Percentiles rank a stretch among this genome's conserved stretches.
These are phyloP conservation scores for Macrobrachium rosenbergii DNA, from an alignment of 1,140 invertebrate species.

Conservation along the genomic window DNA sequence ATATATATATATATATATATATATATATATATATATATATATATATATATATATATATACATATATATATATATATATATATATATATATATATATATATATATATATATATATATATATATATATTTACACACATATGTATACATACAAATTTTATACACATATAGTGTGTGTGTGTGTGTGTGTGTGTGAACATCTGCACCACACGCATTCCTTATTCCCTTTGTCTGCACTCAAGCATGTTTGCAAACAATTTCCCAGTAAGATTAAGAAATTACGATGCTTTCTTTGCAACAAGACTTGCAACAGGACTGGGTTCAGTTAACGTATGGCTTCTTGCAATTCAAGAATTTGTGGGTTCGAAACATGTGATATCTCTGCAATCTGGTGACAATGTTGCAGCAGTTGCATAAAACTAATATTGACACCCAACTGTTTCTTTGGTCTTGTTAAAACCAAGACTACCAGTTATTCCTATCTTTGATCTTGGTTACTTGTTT, in stretches of 20 bases:
- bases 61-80: not conserved
- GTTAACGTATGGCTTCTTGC: no score
- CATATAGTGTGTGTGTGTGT: not conserved
- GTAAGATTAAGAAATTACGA: not conserved
- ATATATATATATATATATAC: not conserved
- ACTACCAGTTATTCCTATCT: no score
- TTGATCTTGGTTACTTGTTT: no score
- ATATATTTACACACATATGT: not conserved
- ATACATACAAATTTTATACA: not conserved
- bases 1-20: not conserved
- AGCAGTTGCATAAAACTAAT: no score
- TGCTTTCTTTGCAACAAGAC: no score
- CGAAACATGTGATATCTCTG: no score
- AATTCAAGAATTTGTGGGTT: no score
- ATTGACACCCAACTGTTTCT: no score
- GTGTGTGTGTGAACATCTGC: not conserved
- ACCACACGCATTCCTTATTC: no score
- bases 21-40: not conserved
- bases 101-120: conserved; percentile 12
- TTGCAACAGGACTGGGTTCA: no score
- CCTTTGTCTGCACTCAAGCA: not conserved
- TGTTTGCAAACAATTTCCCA: not conserved
- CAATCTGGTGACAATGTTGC: no score
- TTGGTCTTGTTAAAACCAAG: no score
- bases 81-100: not conserved